Evolutionary conservation across 2,113 vertebrate species (phyloP).

Genomic region (Malurus alboscapulatus): DNA sequence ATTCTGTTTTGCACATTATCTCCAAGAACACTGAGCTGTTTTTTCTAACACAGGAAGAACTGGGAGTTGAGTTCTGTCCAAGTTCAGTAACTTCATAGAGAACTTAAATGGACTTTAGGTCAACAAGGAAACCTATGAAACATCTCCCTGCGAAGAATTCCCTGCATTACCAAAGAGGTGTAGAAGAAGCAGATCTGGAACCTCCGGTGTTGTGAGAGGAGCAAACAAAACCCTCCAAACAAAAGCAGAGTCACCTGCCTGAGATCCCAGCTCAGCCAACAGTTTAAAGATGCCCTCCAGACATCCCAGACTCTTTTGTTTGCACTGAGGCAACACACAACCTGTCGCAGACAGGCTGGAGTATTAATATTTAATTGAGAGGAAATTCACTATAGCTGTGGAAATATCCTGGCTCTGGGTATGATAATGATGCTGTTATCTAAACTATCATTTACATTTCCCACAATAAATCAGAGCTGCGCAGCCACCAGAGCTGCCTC

Average conservation of each 20-base stretch:
- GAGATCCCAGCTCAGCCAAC: neutral
- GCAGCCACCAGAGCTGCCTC: neutral
- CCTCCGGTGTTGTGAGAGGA: rapidly evolving
- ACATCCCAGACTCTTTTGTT: neutral
- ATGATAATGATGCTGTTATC: neutral
- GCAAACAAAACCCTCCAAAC: neutral
- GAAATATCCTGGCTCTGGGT: neutral
- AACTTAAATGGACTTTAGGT: neutral
- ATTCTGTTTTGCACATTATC: neutral
- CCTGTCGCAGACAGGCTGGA: neutral
- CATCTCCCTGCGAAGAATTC: neutral
- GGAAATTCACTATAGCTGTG: neutral
- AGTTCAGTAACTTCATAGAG: neutral
- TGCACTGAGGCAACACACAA: neutral
- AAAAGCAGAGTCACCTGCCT: neutral
- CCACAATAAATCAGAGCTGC: neutral
- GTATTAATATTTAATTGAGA: neutral
- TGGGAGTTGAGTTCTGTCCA: neutral
- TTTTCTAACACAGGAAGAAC: neutral
- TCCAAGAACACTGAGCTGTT: rapidly evolving
- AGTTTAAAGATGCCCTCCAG: neutral
- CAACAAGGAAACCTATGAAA: neutral
- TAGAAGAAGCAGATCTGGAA: rapidly evolving
- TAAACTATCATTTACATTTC: neutral
- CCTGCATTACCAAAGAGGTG: neutral